Evolutionary conservation across 2,113 vertebrate species (phyloP).

Genomic region (Tringa solitaria): DNA sequence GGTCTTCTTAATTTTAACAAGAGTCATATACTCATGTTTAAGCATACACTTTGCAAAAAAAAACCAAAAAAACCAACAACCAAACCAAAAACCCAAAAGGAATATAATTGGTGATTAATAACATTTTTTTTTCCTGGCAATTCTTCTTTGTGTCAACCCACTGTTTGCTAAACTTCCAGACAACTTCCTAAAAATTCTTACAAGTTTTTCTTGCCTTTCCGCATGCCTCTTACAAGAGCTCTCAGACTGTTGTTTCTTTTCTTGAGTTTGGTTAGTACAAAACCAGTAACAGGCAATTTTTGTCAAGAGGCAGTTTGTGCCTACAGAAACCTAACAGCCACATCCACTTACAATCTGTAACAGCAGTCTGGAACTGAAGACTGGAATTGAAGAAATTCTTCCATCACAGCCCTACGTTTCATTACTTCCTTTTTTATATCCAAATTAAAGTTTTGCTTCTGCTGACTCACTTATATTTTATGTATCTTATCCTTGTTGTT

Average conservation of each 20-base stretch:
- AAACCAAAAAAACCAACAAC: too few species aligned
- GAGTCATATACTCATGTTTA: not conserved
- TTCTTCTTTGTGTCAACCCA: not conserved
- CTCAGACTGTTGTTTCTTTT: not conserved
- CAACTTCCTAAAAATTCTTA: not conserved
- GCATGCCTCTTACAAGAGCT: not conserved
- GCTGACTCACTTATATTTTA: not conserved
- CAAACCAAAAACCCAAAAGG: not conserved
- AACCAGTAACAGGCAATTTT: not conserved
- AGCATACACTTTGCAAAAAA: not conserved
- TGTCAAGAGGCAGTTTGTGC: not conserved
- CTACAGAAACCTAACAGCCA: not conserved
- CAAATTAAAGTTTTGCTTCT: not conserved
- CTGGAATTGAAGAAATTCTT: not conserved
- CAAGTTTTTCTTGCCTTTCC: not conserved
- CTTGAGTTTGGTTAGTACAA: not conserved
- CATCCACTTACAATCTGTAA: accelerated
- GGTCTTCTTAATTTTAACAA: not conserved
- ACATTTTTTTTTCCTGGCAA: not conserved
- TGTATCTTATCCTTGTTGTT: not conserved
- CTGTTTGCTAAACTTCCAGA: not conserved
- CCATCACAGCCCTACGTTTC: not conserved
- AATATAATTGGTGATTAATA: not conserved
- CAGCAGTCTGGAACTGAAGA: not conserved
- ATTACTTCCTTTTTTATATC: not conserved